Conservation (phyloP, 2,888 invertebrate genomes). For the Ypsolopha sequella region DNA sequence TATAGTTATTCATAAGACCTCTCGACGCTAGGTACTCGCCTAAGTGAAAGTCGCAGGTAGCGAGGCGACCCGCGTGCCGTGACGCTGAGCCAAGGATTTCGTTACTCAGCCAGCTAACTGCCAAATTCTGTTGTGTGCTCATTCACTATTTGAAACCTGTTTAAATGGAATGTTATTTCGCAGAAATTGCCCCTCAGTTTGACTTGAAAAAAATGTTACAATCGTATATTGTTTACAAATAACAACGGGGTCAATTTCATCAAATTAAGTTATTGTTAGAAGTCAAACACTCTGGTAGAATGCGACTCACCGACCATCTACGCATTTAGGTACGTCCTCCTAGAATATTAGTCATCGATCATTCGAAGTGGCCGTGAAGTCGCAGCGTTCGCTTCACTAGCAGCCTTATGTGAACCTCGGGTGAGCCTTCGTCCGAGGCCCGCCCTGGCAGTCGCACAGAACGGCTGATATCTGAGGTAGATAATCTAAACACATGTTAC, state of each 20-base stretch:
- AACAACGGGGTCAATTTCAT: neutral
- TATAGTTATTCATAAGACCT: neutral
- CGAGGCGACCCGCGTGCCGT: conserved; percentile 1
- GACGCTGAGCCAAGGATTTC: conserved; percentile 2
- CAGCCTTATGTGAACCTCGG: conserved; percentile 2
- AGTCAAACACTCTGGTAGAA: conserved; percentile 14
- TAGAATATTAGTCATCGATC: neutral
- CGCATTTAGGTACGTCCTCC: conserved; percentile 1
- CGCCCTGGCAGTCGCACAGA: conserved; percentile 17
- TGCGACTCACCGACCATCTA: conserved; percentile 2
- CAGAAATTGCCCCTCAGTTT: conserved; percentile 14
- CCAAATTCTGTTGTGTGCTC: conserved; percentile 6
- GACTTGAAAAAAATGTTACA: neutral
- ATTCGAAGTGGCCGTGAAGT: neutral
- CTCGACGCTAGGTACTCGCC: neutral
- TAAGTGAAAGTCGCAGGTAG: neutral
- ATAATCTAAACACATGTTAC: conserved; percentile 44
- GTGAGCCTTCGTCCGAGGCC: conserved; percentile 5
- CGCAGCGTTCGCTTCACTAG: conserved; percentile 2
- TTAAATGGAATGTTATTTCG: conserved; percentile 25
- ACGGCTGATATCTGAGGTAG: conserved; percentile 34
- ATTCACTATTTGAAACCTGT: conserved; percentile 17
- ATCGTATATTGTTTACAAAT: too few relatives aligned
- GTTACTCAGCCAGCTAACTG: conserved; percentile 1
- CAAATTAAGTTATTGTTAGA: neutral